Evolutionary conservation across 2,113 vertebrate species (phyloP).

Genomic region (Nipponia nippon): DNA sequence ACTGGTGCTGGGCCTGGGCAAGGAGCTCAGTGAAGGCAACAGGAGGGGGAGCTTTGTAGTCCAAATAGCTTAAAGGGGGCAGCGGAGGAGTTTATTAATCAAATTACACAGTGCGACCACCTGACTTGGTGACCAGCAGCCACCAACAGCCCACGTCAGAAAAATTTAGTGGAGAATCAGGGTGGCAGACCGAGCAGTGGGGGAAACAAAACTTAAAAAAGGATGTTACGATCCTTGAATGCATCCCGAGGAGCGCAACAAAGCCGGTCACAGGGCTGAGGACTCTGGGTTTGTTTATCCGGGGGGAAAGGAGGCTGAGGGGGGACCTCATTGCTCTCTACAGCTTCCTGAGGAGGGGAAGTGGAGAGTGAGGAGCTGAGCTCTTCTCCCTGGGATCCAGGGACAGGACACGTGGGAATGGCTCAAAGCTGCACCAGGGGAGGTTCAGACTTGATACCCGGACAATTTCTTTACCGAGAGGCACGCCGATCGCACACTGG

Average conservation of each 20-base stretch:
- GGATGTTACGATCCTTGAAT: no score
- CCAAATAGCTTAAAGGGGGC: background rate
- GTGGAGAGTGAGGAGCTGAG: background rate
- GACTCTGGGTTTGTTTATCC: background rate
- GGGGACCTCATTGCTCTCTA: background rate
- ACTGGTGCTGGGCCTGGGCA: background rate
- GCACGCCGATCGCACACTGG: no score
- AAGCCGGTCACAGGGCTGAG: background rate
- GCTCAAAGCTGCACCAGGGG: background rate
- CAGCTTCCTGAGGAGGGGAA: background rate
- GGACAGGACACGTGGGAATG: rapidly evolving
- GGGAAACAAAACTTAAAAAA: background rate
- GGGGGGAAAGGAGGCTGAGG: background rate
- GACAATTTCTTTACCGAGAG: background rate
- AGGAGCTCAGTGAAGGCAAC: background rate
- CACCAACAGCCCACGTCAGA: background rate
- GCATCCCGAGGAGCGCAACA: background rate
- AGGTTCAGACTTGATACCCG: background rate
- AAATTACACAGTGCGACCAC: background rate
- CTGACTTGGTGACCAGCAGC: no score
- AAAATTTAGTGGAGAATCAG: background rate
- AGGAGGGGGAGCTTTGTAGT: background rate
- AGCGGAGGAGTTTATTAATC: background rate
- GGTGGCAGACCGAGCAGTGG: background rate
- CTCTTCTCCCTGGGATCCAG: background rate